Evolutionary conservation across 2,888 invertebrate genomes (phyloP), one percentile per base, ranked within the genome.

Genomic region (Drosophila hawaiiensis): DNA sequence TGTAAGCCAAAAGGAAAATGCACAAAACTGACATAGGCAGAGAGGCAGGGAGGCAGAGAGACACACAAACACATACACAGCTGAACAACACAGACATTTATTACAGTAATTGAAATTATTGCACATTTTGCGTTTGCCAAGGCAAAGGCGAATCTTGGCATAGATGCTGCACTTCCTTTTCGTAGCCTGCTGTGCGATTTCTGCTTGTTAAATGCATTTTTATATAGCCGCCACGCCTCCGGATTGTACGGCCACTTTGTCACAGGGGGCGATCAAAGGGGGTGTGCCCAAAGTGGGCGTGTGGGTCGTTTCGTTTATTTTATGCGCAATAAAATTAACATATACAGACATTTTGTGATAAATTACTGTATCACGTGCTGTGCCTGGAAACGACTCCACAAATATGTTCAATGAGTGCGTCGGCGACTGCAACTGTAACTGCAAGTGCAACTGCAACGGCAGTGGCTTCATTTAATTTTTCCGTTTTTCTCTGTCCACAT

Each of bases 281-380:
- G n/a, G 3, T 19, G 47, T 47, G 4, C 22, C 9, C 47, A 43
- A 28, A 41, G 50, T 33, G 50, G 53, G 37, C 33, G 39, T 29
- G 59, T 41, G 22, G 37, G 25, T 25, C 28, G 16, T 16, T 50
- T 50, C 50, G 28, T 62, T 79, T 82, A 76, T 84, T 91, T 91
- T 89, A 91, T 90, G 81, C 80, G 88, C 92, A 89, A 91, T 92
- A 92, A 92, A 92, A 92, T 92, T 92, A 92, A 92, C 92, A 91
- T 92, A 89, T 90, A 89, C 89, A 91, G 87, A 87, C 90, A 87
- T 91, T 84, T 91, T 92, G 91, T 92, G 89, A 92, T 92, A 92
- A 91, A 92, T 92, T 91, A 89, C 89, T 67, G 73, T 81, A 68
- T 88, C 83, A 92, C 92, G 92, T 92, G 92, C 84, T 87, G 80